A percentile compares a stretch with the other conserved stretches of the same genome.
These are phyloP conservation scores for Amblyraja radiata DNA, from an alignment of 2,797 vertebrate species.

Conservation along the genomic window DNA sequence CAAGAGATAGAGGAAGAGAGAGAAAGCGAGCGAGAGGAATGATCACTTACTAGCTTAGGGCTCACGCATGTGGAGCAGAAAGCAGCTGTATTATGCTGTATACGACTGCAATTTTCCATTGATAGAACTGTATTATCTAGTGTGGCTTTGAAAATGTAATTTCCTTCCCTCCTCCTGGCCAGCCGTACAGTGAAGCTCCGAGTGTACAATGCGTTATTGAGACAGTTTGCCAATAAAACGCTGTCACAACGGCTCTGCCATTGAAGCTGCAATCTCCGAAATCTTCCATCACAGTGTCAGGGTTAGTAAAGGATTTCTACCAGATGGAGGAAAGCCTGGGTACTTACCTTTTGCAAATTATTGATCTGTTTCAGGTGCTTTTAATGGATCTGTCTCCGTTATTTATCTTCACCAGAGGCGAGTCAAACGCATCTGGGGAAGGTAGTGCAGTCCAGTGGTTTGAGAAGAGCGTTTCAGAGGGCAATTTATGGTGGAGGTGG, in stretches of 20 bases:
- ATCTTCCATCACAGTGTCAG: slow-evolving; percentile 33
- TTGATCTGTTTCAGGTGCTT: slow-evolving; percentile 15
- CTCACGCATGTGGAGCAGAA: neutral
- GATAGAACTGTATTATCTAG: neutral
- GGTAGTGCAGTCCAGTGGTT: neutral
- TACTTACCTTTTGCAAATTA: slow-evolving; percentile 20
- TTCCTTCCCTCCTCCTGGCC: slow-evolving; percentile 2
- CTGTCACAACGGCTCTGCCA: neutral
- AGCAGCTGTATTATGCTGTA: neutral
- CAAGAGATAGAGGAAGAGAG: neutral
- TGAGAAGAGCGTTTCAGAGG: neutral
- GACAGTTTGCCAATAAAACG: slow-evolving; percentile 18
- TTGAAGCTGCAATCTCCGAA: neutral
- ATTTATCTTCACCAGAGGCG: neutral
- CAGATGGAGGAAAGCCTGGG: neutral
- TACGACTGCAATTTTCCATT: slow-evolving; percentile 2
- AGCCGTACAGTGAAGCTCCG: neutral
- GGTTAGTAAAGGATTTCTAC: neutral
- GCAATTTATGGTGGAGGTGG: neutral
- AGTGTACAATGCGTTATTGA: neutral
- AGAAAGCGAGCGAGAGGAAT: neutral
- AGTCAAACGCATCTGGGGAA: neutral
- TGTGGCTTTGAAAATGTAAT: neutral
- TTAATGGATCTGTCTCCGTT: neutral
- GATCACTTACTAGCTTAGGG: neutral